Percentiles rank a stretch among this genome's conserved stretches.
These are phyloP conservation scores for Ferrisia virgata DNA, from an alignment of 2,888 invertebrate species.

Conservation along the genomic window DNA sequence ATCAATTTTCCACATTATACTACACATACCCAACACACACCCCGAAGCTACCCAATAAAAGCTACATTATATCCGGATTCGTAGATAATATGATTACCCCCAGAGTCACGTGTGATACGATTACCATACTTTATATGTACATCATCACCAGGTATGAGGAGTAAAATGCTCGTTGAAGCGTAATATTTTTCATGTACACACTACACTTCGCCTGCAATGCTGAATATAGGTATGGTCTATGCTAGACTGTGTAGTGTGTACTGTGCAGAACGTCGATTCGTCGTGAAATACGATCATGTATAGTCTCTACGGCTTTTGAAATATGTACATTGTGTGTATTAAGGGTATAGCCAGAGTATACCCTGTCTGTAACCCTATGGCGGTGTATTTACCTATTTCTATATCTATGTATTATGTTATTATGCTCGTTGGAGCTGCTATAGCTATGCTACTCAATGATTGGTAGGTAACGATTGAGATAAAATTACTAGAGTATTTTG, in stretches of 20 bases:
- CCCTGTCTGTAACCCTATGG: no score
- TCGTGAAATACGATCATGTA: neutral
- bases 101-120: conserved; percentile 3
- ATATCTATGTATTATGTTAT: no score
- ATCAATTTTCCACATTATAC: neutral
- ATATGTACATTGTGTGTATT: no score
- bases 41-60: neutral
- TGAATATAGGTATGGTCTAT: no score
- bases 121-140: neutral
- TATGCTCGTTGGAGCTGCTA: no score
- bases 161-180: neutral
- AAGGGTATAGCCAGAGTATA: neutral
- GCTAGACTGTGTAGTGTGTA: no score
- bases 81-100: neutral
- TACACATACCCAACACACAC: neutral
- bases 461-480: no score
- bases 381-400: no score
- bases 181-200: neutral
- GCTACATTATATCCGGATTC: neutral
- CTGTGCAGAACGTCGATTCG: no score
- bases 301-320: neutral
- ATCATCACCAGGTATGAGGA: neutral
- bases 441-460: no score
- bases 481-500: no score
- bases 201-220: neutral